Evolutionary conservation across 2,888 invertebrate genomes (phyloP).

Genomic region (Mythimna vitellina): DNA sequence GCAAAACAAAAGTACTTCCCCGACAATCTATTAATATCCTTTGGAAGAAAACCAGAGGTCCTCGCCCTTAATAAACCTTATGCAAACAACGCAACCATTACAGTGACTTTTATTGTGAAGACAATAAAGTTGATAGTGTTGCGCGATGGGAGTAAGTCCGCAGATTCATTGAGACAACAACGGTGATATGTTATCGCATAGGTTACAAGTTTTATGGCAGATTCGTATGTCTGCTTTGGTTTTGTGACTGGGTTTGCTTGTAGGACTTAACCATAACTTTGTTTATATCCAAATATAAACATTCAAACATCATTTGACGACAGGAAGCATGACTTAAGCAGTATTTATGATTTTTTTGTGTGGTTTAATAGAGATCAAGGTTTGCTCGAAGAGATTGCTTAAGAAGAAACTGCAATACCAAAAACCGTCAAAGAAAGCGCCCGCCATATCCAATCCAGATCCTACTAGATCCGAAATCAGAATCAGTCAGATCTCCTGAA

Average conservation of each 20-base stretch:
- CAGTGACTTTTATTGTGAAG: constrained; percentile 8
- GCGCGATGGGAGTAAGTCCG: constrained; percentile 6
- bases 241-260: constrained; percentile 16
- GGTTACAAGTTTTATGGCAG: constrained; percentile 56
- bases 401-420: no score
- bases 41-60: constrained; percentile 73
- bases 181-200: constrained; percentile 60
- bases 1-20: constrained; percentile 52
- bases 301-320: background rate
- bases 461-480: no score
- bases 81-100: background rate
- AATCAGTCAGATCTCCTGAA: no score
- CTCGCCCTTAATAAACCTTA: constrained; percentile 61
- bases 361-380: no score
- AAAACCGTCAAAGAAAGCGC: no score
- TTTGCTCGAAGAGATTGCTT: no score
- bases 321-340: background rate
- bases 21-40: constrained; percentile 50
- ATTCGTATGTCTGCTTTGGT: constrained; percentile 27
- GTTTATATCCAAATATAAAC: background rate
- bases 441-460: no score
- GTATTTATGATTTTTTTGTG: background rate
- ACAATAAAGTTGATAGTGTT: constrained; percentile 23
- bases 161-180: constrained; percentile 69
- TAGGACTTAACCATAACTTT: background rate